Percentiles rank a stretch among this genome's conserved stretches.
Evolutionary conservation across 2,888 invertebrate genomes (phyloP).

Genomic region (Rotaria magnacalcarata): DNA sequence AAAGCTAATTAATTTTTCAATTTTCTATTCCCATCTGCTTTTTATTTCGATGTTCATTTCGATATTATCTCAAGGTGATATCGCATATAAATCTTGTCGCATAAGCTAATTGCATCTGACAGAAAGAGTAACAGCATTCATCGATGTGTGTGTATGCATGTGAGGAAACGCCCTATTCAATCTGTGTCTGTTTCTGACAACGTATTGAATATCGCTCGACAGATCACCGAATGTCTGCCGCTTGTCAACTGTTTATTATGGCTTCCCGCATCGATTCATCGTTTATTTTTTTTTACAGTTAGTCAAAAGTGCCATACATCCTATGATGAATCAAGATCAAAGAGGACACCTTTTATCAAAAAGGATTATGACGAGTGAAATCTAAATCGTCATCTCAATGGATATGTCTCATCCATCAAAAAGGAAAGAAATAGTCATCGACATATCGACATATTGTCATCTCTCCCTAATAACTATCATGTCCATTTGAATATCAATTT

Average conservation of each 20-base stretch:
- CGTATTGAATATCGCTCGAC: constrained; percentile 10
- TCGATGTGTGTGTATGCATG: background rate
- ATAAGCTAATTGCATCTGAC: constrained; percentile 29
- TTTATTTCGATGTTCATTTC: constrained; percentile 19
- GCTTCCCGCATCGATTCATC: constrained; percentile 4
- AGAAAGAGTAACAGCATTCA: constrained; percentile 29
- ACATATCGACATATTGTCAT: background rate
- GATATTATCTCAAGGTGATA: constrained; percentile 10
- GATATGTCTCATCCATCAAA: background rate
- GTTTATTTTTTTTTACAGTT: constrained; percentile 5
- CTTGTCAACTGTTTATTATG: constrained; percentile 14
- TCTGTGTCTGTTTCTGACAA: constrained; percentile 26
- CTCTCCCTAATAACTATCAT: background rate
- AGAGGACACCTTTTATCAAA: background rate
- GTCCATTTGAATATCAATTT: constrained; percentile 7
- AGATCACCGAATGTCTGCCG: constrained; percentile 11
- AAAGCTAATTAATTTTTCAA: constrained; percentile 26
- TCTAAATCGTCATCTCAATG: constrained; percentile 18
- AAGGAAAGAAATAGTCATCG: background rate
- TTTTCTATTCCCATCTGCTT: constrained; percentile 26
- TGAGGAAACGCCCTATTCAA: constrained; percentile 29
- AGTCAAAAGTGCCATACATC: background rate
- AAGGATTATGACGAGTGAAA: background rate
- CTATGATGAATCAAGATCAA: background rate
- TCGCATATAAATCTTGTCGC: constrained; percentile 9